Percentiles rank a stretch among this genome's conserved stretches.
Conservation (phyloP, 2,888 invertebrate genomes). For the Steinernema hermaphroditum region DNA sequence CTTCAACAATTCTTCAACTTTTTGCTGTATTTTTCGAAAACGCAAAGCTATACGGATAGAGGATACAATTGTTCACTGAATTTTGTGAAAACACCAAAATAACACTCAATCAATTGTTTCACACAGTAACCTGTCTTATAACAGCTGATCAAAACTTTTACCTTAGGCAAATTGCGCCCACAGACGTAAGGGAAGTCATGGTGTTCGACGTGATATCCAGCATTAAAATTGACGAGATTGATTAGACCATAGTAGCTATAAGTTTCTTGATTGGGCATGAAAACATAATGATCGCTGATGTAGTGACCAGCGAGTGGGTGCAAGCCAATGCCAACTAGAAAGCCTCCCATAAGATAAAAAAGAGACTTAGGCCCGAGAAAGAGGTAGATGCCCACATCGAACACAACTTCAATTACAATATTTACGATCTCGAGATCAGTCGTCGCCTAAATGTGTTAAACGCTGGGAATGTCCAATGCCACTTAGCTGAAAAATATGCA, state of each 20-base stretch:
- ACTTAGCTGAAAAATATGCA: background rate
- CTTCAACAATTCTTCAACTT: too few relatives aligned
- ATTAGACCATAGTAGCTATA: slow-evolving; percentile 84
- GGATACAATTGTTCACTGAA: too few relatives aligned
- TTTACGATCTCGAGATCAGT: slow-evolving; percentile 81
- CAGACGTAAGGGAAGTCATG: slow-evolving; percentile 86
- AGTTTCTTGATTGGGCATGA: slow-evolving; percentile 70
- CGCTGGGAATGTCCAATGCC: slow-evolving; percentile 41
- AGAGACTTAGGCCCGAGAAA: slow-evolving; percentile 80
- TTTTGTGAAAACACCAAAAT: too few relatives aligned
- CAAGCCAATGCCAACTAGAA: slow-evolving; percentile 59
- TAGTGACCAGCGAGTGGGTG: slow-evolving; percentile 83
- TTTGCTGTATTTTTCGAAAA: too few relatives aligned
- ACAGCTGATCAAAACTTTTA: too few relatives aligned
- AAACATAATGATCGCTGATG: slow-evolving; percentile 98
- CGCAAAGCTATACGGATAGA: too few relatives aligned
- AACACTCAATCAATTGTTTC: too few relatives aligned
- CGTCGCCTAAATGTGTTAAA: slow-evolving; percentile 77
- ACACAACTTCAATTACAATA: slow-evolving; percentile 80
- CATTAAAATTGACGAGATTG: slow-evolving; percentile 95
- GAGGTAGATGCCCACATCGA: slow-evolving; percentile 80
- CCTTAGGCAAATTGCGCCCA: slow-evolving; percentile 87
- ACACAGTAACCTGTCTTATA: too few relatives aligned
- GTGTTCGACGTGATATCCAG: slow-evolving; percentile 98
- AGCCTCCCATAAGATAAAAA: slow-evolving; percentile 75